Evolutionary conservation across 2,797 vertebrate genomes (phyloP).

Genomic region (Sebastes cheni): DNA sequence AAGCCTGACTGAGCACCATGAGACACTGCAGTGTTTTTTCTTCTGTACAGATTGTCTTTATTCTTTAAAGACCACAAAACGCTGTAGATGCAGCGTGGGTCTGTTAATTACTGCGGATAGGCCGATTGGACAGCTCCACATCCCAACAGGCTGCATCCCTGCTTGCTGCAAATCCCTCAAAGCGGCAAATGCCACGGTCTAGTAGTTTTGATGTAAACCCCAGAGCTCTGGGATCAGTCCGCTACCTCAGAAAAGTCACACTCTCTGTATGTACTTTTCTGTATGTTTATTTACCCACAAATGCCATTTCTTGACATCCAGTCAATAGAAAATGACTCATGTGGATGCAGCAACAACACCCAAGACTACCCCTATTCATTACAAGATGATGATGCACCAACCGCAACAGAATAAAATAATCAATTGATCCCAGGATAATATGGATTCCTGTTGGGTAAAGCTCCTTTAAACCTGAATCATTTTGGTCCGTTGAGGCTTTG

Average conservation of each 20-base stretch:
- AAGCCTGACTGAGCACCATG: not conserved
- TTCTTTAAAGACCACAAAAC: constrained; percentile 14
- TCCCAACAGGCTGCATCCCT: constrained; percentile 21
- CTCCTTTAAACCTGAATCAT: constrained; percentile 15
- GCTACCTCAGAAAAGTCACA: constrained; percentile 1
- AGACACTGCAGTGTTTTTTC: constrained; percentile 1
- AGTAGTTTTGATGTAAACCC: constrained; percentile 23
- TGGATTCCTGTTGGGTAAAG: constrained; percentile 2
- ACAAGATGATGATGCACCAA: not conserved
- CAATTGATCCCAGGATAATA: constrained; percentile 1
- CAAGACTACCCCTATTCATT: not conserved
- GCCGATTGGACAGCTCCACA: constrained; percentile 45
- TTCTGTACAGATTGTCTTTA: not conserved
- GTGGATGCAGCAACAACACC: not conserved
- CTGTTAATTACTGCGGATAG: constrained; percentile 42
- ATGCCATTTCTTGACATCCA: not conserved
- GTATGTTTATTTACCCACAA: constrained; percentile 10
- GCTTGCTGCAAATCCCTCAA: constrained; percentile 26
- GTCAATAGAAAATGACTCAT: not conserved
- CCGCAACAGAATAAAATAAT: not conserved
- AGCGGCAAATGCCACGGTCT: constrained; percentile 45
- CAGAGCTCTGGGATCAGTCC: not conserved
- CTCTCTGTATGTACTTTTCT: not conserved
- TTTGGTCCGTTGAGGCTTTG: constrained; percentile 14
- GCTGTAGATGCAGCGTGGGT: not conserved